Base-by-base conservation (phyloP, 2,113 vertebrate genomes). In the Rallus limicola region DNA sequence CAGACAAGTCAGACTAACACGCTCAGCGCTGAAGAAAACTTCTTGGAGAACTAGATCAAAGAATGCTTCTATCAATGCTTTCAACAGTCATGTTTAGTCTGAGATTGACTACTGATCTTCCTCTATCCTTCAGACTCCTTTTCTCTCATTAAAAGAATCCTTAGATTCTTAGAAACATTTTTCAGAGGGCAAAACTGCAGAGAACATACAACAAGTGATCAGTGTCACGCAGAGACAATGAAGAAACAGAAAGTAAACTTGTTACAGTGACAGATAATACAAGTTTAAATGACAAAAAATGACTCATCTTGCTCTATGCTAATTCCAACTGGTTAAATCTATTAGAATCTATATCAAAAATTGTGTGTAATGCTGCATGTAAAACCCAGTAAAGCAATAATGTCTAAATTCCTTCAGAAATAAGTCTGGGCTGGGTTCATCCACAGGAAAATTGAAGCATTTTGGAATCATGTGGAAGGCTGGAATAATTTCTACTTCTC, bases 141-240 rank as follows among this genome's bases (percentile, higher is more conserved):
- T 62, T 80, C 60, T 70, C 64, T 90, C 76, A 94, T 93, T 96
- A 92, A 76, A 86, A 58, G 64, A 68, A 42, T 46, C 79, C 69
- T 69, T 53, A 64, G 40, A 52, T 25, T 44, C 3, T 88, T n/a
- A 69, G 50, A 68, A 90, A 60, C 18, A 53, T 67, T 90, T 85
- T 74, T 78, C 79, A 79, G 65, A 69, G 53, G 25, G n/a, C 38
- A 92, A 78, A 92, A 40, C 44, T 64, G n/a, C 40, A 59, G 68
- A 88, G 80, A 76, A 65, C 11, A 10, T 29, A 48, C 28, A 91
- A 40, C 36, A 84, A 80, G 15, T 40, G 29, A 77, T 64, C 72
- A 28, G 56, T 40, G 56, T 56, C 90, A 31, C 13, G 20, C 38
- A 83, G 84, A 76, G 46, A 56, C 16, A 60, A 52, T 1, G 10